Base-by-base conservation (phyloP, 2,797 vertebrate species). In the Simalia tracyae region DNA sequence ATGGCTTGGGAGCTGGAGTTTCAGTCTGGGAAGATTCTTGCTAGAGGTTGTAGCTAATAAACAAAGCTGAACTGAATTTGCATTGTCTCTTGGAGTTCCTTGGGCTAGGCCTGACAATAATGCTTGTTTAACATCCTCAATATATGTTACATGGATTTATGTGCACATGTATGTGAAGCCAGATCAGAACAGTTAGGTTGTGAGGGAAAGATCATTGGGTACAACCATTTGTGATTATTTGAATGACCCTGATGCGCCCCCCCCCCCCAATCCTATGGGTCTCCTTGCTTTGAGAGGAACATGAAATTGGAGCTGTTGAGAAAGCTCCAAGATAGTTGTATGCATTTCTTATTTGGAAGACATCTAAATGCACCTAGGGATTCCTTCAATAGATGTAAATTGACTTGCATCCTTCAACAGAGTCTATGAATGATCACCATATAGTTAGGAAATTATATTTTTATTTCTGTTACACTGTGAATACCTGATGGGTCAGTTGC, bases 391-490 rank as follows among this genome's bases (percentile, higher is more conserved):
- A 50, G 36, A 59, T 86, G 36, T 42, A 61, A 76, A 24, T 59
- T 89, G 61, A 50, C 56, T 36, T 86, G 63, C 6, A 86, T 22
- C 89, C 59, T 64, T 56, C 19, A 88, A 31, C 15, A 92, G 84
- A 59, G 84, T 66, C 31, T 91, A 86, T 61, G 46, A 42, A 92
- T 84, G 36, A 89, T 86, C 11, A 50, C 88, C 63, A 86, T 89
- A 68, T 72, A 64, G 28, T 60, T 84, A 85, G 50, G 36, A 85
- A 88, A 88, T 88, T 84, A 85, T 92, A 5, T 59, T 81, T 86
- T 66, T 92, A n/a, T 60, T 89, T 92, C 81, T 89, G 26, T 89
- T 36, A 31, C 11, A 57, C 8, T 89, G 28, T 81, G 86, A 88
- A 19, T 42, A 81, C 31, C 84, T 72, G 54, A 60, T 87, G 54